phyloP scores from a whole-genome alignment of 1,140 invertebrate species.

The Danaus plexippus region DNA sequence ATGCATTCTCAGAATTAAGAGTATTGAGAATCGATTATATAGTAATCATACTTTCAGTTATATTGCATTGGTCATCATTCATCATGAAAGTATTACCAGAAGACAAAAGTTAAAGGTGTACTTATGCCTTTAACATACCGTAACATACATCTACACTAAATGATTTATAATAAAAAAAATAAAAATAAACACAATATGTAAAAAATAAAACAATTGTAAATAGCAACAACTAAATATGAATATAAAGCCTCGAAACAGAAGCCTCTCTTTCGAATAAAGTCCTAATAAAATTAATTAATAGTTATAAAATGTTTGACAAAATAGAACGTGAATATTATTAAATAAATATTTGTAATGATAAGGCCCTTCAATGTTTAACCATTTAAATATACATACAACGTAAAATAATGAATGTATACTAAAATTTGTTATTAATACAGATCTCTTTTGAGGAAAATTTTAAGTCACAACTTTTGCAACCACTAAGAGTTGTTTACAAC shows the following conservation, averaged over 20 bases:
- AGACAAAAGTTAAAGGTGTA: conserved; percentile 6
- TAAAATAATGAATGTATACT: no score
- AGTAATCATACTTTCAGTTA: no score
- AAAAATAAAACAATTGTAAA: conserved; percentile 58
- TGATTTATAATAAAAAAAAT: conserved; percentile 15
- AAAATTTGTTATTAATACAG: no score
- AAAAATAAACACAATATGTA: conserved; percentile 50
- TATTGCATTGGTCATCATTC: neutral
- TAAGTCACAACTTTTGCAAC: no score
- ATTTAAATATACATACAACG: no score
- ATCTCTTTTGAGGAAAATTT: no score
- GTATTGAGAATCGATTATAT: no score
- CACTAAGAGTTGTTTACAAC: no score
- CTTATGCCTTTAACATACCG: conserved; percentile 7
- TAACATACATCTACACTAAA: conserved; percentile 13
- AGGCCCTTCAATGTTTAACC: no score
- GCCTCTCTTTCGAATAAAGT: conserved; percentile 26
- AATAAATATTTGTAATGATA: no score
- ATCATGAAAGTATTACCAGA: conserved; percentile 1
- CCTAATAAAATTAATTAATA: conserved; percentile 20
- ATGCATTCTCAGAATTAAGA: neutral
- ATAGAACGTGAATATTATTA: no score
- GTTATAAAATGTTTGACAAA: no score
- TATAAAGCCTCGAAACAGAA: conserved; percentile 55
- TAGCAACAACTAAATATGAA: conserved; percentile 58